Base-by-base conservation (phyloP, 2,113 vertebrate genomes). In the Pomatostomus ruficeps region DNA sequence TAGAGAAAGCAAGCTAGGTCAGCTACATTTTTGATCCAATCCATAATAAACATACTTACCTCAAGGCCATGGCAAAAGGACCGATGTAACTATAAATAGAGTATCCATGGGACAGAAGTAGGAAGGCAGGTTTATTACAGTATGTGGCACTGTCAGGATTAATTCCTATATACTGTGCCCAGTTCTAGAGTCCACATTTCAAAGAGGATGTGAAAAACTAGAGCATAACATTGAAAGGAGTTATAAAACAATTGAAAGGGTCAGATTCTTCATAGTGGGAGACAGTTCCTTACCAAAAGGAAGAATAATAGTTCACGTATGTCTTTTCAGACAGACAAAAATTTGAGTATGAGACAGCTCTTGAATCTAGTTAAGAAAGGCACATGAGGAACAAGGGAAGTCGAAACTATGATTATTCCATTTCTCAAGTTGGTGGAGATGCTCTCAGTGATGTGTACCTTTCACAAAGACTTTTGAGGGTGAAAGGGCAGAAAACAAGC, bases 401-500 rank as follows among this genome's bases (percentile, higher is more conserved):
- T 8, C 73, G 62, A 83, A 91, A 68, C 15, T 12, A 45, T 13
- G 26, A 28, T 62, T 91, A 86, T 90, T 85, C 31, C 33, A 66
- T 1, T 70, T 90, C 42, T 85, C 7, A 40, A 9, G 40, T 35
- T 49, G 58, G 62, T 45, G 38, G 40, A 67, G 45, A 49, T 58
- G 16, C 23, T 88, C 45, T 75, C 36, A 65, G 54, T 31, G 7
- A 11, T 1, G 1, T 35, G 14, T 9, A 16, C 19, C 57, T 68
- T 94, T 76, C 40, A 46, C 49, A 58, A 80, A 67, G 43, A 66
- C 24, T 74, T 80, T 21, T 9, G 29, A 77, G 29, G 61, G 62
- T 82, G 46, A 88, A 74, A 93, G 62, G n/a, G 82, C 31, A 59
- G 48, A 80, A 95, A 85, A 79, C 23, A 84, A 92, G 80, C 87